Base-by-base conservation (phyloP, 1,140 invertebrate species). In the Aphis gossypii region DNA sequence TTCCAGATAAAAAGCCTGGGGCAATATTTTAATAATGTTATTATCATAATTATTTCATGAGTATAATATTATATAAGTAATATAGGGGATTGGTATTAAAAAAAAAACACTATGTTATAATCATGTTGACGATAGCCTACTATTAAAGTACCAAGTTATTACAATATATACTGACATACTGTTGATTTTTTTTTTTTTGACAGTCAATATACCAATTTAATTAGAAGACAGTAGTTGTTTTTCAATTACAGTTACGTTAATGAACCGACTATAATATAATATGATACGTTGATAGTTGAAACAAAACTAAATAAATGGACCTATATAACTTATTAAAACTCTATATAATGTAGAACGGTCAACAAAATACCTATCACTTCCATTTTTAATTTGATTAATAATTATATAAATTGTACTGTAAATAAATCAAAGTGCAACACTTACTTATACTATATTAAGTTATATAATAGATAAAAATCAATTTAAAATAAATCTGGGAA, bases 11-110 rank as follows among this genome's bases (percentile, higher is more conserved):
- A 89, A 35, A 89, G 88, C 88, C 88, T 41, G 21, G 38, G 41
- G 88, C 88, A 25, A 56, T 54, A 89, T 89, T 89, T 54, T 89
- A 89, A 89, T 89, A 89, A 89, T 89, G 35, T 89, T 89, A 89
- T 89, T 89, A 89, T 89, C 35, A 89, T 89, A 56, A 89, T 89
- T 89, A 89, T 89, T 89, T 89, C 88, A 89, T 35, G 35, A 56
- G 7, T 56, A 76, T 23, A 18, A 41, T 41, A 41, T 41, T 41
- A 41, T 41, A 41, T 41, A 41, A 3, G 38, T n/a, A 76, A 76
- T 18, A 89, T 54, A 54, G n/a, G 25, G 35, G n/a, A 54, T 89
- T 8, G 35, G 23, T 54, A 89, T 38, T 38, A 54, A 56, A 54
- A 35, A 35, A 51, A 48, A 51, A 3, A 89, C 7, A 54, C 18